Conservation (phyloP, 2,797 vertebrate species). For the Uromys caudimaculatus region DNA sequence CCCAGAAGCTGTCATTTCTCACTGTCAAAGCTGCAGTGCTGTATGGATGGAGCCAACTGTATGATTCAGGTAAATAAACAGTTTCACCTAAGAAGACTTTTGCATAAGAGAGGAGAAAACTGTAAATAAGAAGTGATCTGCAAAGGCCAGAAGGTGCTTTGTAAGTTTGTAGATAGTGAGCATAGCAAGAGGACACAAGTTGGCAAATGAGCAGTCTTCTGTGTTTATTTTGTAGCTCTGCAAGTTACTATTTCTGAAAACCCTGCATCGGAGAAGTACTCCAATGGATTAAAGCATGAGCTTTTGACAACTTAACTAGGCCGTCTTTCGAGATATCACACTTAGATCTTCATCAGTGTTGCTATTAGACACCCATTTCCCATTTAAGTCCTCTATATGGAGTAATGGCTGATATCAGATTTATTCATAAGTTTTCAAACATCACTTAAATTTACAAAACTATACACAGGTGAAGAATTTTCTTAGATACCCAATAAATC, state of each 20-base stretch:
- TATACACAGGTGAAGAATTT: not conserved
- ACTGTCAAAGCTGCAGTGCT: not conserved
- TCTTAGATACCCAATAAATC: not conserved
- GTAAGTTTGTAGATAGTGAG: too few relatives aligned
- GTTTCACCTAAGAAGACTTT: not conserved
- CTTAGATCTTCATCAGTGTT: not conserved
- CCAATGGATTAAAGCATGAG: not conserved
- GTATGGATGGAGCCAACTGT: not conserved
- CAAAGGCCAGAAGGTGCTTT: not conserved
- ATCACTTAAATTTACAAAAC: not conserved
- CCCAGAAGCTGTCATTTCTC: constrained; percentile 6
- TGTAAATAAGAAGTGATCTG: not conserved
- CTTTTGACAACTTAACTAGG: not conserved
- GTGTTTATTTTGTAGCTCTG: not conserved
- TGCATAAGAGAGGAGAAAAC: not conserved
- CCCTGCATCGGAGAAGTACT: not conserved
- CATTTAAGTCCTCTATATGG: not conserved
- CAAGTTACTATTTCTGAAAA: not conserved
- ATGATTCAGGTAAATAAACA: constrained; percentile 29
- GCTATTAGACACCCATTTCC: not conserved
- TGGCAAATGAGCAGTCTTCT: not conserved
- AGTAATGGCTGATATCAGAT: not conserved
- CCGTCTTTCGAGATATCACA: not conserved
- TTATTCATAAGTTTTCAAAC: not conserved
- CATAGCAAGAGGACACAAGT: accelerated